These are phyloP conservation scores for Acropternis orthonyx DNA, from an alignment of 2,797 vertebrate species.

Conservation along the genomic window DNA sequence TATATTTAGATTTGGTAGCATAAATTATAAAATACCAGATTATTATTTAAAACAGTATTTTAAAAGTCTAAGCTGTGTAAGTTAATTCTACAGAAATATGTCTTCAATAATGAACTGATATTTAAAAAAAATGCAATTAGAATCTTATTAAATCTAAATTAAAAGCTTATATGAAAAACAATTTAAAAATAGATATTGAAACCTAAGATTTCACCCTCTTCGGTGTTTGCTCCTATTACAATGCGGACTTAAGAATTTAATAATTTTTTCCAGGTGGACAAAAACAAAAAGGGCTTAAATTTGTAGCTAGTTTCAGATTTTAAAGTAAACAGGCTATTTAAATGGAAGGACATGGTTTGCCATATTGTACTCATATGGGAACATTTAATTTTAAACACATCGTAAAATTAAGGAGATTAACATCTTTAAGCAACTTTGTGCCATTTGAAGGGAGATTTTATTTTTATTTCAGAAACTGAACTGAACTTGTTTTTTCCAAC, in stretches of 20 bases:
- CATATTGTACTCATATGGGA: constrained; percentile 43
- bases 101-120: constrained; percentile 43
- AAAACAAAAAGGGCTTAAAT: constrained; percentile 55
- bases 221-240: constrained; percentile 45
- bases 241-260: constrained; percentile 40
- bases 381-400: constrained; percentile 67
- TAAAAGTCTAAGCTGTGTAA: not conserved
- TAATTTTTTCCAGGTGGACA: constrained; percentile 69
- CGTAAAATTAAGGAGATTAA: constrained; percentile 64
- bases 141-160: constrained; percentile 69
- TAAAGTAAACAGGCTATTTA: constrained; percentile 67
- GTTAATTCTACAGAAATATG: constrained; percentile 48
- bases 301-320: constrained; percentile 65
- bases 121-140: constrained; percentile 8
- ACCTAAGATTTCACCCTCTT: constrained; percentile 62
- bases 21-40: constrained; percentile 28
- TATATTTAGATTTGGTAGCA: constrained; percentile 34
- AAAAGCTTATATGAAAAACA: constrained; percentile 53
- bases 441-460: constrained; percentile 26
- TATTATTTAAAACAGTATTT: constrained; percentile 51
- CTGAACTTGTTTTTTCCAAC: not conserved
- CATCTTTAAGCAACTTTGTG: constrained; percentile 50
- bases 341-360: constrained; percentile 41
- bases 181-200: constrained; percentile 69
- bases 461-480: constrained; percentile 13